Evolutionary conservation across 1,140 invertebrate species (phyloP), one percentile per base, ranked within the genome.

Genomic region (Drosophila kohkoa): DNA sequence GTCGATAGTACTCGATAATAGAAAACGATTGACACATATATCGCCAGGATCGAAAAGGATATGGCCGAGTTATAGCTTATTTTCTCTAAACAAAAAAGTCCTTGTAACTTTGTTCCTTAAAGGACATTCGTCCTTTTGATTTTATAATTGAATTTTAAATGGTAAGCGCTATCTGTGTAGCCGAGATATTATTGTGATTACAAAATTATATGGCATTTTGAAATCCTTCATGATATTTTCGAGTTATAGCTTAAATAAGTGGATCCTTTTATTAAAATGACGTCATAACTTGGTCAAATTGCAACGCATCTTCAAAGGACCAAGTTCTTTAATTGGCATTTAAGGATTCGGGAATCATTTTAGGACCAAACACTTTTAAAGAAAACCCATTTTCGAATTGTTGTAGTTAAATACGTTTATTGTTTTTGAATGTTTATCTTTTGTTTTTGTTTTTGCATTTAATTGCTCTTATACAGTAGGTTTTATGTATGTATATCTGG

Each of bases 331-430:
- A 20, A 20, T 2, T 20, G 20, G 0, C 2, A 20, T 20, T 3
- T 25, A 25, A 25, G 20, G 3, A 25, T 25, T 3, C 20, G 20
- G 20, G 20, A 20, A 20, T 20, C 0, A 20, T 20, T 20, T 3
- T 4, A 25, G 10, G 35, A 38, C 35, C 35, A 10, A 38, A 38
- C 0, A 25, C 20, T 38, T 30, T 48, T n/a, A 20, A 13, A 54
- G 48, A 6, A 41, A 69, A 73, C 45, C 2, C 30, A 38, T 41
- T 32, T 57, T 0, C n/a, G 5, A 48, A 51, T 63, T 48, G 5
- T 69, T 79, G 67, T 87, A 87, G 83, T 87, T 87, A 88, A 88
- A 88, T 88, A 88, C 68, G 75, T 89, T 88, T 88, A 88, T 89
- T 88, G 77, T 89, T 81, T 75, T 71, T 81, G 69, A 85, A 85